These are phyloP conservation scores for Mythimna loreyi DNA, from an alignment of 2,888 invertebrate species.

Conservation along the genomic window DNA sequence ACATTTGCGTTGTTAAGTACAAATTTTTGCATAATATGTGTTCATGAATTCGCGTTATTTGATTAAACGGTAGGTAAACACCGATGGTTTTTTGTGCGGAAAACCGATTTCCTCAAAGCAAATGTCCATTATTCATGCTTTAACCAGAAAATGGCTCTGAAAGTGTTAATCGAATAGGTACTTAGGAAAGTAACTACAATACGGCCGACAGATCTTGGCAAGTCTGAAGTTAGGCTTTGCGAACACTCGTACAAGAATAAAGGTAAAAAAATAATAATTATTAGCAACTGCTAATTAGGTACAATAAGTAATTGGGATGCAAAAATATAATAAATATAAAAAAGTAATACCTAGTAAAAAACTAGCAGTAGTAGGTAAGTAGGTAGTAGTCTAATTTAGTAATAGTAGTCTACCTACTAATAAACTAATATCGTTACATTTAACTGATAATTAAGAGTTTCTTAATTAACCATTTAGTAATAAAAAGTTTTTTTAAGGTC, in stretches of 20 bases:
- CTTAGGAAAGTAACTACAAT: neutral
- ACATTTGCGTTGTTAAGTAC: neutral
- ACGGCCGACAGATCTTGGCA: too few relatives aligned
- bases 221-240: too few relatives aligned
- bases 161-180: neutral
- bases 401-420: too few relatives aligned
- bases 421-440: neutral
- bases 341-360: too few relatives aligned
- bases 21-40: conserved; percentile 11
- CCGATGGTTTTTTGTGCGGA: conserved; percentile 3
- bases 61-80: conserved; percentile 21
- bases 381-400: neutral
- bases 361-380: too few relatives aligned
- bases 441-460: neutral
- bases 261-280: too few relatives aligned
- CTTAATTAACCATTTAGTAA: neutral
- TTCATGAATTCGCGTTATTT: conserved; percentile 4
- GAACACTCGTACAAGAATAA: too few relatives aligned
- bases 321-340: too few relatives aligned
- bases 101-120: conserved; percentile 19
- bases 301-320: neutral
- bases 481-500: neutral
- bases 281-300: too few relatives aligned
- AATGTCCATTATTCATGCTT: neutral
- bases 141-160: neutral